Percentiles rank a stretch among this genome's conserved stretches.
phyloP scores from a whole-genome alignment of 1,140 invertebrate genomes.

The Zelostemma sp. region DNA sequence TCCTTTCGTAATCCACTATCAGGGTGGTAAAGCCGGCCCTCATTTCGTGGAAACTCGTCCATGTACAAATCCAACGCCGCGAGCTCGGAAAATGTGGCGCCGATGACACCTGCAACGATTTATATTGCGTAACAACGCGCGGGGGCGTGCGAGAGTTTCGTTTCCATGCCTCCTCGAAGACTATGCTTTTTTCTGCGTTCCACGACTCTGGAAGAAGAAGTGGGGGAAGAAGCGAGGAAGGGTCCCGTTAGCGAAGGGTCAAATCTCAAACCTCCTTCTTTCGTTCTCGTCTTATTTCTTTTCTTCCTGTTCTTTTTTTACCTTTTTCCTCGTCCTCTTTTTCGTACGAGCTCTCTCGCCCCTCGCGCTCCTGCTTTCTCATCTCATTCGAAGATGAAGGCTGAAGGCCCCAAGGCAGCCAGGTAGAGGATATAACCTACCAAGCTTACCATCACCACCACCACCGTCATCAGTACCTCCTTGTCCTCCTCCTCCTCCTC shows the following conservation, averaged over 20 bases:
- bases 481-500: too few relatives aligned
- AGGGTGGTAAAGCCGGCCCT: conserved; percentile 30
- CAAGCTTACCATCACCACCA: too few relatives aligned
- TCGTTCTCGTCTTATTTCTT: conserved; percentile 8
- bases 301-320: background rate
- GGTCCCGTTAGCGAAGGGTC: conserved; percentile 68
- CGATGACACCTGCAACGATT: background rate
- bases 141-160: too few relatives aligned
- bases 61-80: too few relatives aligned
- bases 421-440: conserved; percentile 56
- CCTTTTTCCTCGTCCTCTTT: conserved; percentile 4
- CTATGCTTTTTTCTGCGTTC: background rate
- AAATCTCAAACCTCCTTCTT: conserved; percentile 52
- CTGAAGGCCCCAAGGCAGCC: conserved; percentile 58
- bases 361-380: conserved; percentile 48
- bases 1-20: conserved; percentile 32
- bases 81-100: too few relatives aligned
- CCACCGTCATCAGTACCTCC: too few relatives aligned
- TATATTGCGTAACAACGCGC: background rate
- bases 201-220: conserved; percentile 2
- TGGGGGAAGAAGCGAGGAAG: conserved; percentile 61
- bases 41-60: conserved; percentile 31
- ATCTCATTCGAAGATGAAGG: conserved; percentile 59
- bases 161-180: background rate
- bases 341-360: background rate